Evolutionary conservation across 2,888 invertebrate species (phyloP), one percentile per base, ranked within the genome.

Genomic region (Coelogynopora nodosa): DNA sequence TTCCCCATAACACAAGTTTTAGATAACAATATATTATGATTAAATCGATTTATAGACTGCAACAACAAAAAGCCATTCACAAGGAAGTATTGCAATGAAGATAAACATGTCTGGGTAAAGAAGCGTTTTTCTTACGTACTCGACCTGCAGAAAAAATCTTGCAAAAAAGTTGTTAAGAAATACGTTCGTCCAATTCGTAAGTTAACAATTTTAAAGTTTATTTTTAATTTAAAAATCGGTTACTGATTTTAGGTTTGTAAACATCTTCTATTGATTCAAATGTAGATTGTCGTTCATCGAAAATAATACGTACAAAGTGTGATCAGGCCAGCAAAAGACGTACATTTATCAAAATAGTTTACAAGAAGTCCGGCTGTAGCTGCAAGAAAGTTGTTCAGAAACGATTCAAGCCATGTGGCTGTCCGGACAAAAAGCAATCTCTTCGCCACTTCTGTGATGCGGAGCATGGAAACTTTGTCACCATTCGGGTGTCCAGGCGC

Each of bases 381-480:
- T 85, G 85, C 74, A 67, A 29, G 23, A 67, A 30, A 27, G 18
- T 67, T 29, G 74, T 67, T 13, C 67, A 27, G 1, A 74, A 67
- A 28, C 26, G 67, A 5, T 74, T 29, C 74, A 0, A 13, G 23
- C 30, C 1, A 1, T 86, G 86, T 26, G 86, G 86, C 30, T 86
- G 86, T 26, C 86, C 29, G 0, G 49, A 67, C 30, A 28, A 13
- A 5, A 23, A 27, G 18, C 81, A 26, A 13, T 23, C 5, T 30
- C 23, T 80, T 80, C 29, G 30, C 23, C 23, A 28, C 26, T 84
- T 30, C 49, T 86, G 86, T 31, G 86, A 86, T 27, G 80, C 74
- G 26, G n/a, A 0, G 0, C 26, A 82, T 23, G 86, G 86, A n/a
- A 23, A 86, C n/a, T 30, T 86, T 29, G 82, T 86, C 30, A 80